Evolutionary conservation across 1,140 invertebrate genomes (phyloP), one percentile per base, ranked within the genome.

Genomic region (Riptortus pedestris): DNA sequence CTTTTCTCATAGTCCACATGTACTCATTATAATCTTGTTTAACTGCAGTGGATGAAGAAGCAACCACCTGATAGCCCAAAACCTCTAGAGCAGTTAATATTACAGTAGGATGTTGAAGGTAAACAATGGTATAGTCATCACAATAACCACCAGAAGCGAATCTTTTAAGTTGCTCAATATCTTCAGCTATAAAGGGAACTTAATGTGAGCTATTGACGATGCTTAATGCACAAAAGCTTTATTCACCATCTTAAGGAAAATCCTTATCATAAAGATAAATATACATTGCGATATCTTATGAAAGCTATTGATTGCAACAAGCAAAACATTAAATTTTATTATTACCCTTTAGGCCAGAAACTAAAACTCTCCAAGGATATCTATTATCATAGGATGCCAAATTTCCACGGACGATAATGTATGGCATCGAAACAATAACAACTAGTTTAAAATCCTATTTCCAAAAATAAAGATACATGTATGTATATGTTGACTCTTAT

Each of bases 1-100:
- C 87, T 75, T 88, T 88, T 80, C 87, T 85, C 85, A 91, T 88
- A 74, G 89, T 91, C 89, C 89, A 91, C 86, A 90, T 90, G 70
- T 90, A 89, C 71, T 90, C 87, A 80, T 89, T 90, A 72, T 90
- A 88, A 73, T 90, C 87, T 75, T 89, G 86, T 75, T 90, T 89
- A 74, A 89, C 85, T 65, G 85, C 82, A 64, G 86, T 88, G 57
- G 87, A 89, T 66, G 87, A 89, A 28, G 87, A 90, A 65, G 88
- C 87, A 27, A 91, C 86, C 48, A 91, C 88, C 77, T 85, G 86
- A 75, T 90, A 91, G 48, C 88, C 88, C 67, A 91, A 79, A 60
- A 90, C 87, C 79, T 91, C 88, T 66, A 91, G 75, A 66, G 88
- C 88, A 59, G 87, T 89, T 67, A 91, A 79, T 72, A 91, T 87